Conservation (phyloP, 1,140 invertebrate genomes). For the Drosophila sulfurigaster region DNA sequence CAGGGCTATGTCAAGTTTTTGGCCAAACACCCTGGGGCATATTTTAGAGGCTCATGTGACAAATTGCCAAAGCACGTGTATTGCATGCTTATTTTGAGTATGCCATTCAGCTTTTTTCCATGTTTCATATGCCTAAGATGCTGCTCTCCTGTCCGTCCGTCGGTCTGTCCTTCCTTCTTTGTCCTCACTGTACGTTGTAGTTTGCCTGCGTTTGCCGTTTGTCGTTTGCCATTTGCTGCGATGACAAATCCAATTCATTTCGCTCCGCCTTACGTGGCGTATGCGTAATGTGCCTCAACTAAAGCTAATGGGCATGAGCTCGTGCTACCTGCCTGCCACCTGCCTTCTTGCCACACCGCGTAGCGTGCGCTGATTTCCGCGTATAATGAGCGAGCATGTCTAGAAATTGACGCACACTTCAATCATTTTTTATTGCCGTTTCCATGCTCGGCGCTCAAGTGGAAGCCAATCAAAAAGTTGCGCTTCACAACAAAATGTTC, state of each 20-base stretch:
- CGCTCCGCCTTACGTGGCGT: constrained; percentile 63
- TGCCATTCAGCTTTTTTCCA: constrained; percentile 32
- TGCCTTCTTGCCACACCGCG: constrained; percentile 18
- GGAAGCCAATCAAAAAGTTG: constrained; percentile 75
- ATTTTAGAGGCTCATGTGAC: constrained; percentile 84
- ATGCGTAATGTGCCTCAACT: constrained; percentile 75
- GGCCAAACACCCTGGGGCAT: constrained; percentile 76
- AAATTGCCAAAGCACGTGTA: constrained; percentile 82
- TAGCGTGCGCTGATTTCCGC: constrained; percentile 53
- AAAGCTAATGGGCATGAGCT: constrained; percentile 68
- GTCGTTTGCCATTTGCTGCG: constrained; percentile 32
- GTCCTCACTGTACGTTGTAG: constrained; percentile 26
- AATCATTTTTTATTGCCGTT: constrained; percentile 61
- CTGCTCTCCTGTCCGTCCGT: neutral
- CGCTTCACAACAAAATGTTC: constrained; percentile 70
- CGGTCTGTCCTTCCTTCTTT: neutral
- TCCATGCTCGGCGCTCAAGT: constrained; percentile 45
- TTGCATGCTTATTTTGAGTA: constrained; percentile 73
- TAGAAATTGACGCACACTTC: constrained; percentile 64
- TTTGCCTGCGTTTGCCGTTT: constrained; percentile 2
- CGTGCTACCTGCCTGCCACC: constrained; percentile 26
- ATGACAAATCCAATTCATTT: constrained; percentile 83
- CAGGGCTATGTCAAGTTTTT: constrained; percentile 44
- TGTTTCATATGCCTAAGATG: constrained; percentile 33
- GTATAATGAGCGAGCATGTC: constrained; percentile 40